phyloP scores from a whole-genome alignment of 2,113 vertebrate species.

The Scytalopus superciliaris region DNA sequence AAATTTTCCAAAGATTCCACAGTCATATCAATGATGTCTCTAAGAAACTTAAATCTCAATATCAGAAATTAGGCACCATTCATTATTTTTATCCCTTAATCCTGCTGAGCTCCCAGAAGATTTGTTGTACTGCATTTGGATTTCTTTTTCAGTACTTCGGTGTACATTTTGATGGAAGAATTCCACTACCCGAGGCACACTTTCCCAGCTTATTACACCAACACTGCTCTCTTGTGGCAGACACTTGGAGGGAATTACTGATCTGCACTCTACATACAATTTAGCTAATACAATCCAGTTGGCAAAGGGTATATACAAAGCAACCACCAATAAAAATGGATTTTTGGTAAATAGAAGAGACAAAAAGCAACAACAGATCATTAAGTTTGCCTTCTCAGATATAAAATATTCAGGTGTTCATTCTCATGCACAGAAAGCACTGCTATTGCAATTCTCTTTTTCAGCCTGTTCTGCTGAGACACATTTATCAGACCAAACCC shows the following conservation, averaged over 20 bases:
- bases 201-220: slow-evolving; percentile 17
- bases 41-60: not conserved
- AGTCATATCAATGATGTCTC: not conserved
- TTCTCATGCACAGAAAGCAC: not conserved
- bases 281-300: not conserved
- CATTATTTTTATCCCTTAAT: not conserved
- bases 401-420: not conserved
- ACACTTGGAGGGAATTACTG: not conserved
- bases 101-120: not conserved
- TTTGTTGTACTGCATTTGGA: not conserved
- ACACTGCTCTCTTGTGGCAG: slow-evolving; percentile 68
- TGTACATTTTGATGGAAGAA: not conserved
- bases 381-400: not conserved
- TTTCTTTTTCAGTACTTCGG: not conserved
- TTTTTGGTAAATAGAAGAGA: not conserved
- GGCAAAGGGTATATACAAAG: not conserved
- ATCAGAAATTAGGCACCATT: not conserved
- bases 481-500: not conserved
- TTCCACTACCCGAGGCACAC: not conserved
- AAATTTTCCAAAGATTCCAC: not conserved
- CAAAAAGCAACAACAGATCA: not conserved
- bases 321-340: not conserved
- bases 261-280: fast-evolving
- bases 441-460: not conserved
- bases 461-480: not conserved